Percentiles rank a stretch among this genome's conserved stretches.
Evolutionary conservation across 2,113 vertebrate genomes (phyloP).

Genomic region (Nematolebias whitei): DNA sequence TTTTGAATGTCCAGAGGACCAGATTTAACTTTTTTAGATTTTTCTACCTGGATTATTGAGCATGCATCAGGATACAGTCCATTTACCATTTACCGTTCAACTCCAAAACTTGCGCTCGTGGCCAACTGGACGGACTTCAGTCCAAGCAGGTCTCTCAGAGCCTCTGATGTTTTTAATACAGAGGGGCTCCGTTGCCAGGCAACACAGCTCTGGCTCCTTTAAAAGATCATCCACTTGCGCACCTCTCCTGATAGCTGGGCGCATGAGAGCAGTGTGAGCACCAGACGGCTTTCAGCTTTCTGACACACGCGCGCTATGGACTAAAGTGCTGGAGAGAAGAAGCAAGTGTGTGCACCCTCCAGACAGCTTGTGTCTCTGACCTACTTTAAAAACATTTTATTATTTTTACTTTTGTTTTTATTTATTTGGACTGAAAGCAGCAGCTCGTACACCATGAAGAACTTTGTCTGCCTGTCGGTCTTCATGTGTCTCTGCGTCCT

Average conservation of each 20-base stretch:
- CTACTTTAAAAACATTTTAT: not conserved
- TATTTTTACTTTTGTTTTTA: too few species aligned
- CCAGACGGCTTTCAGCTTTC: conserved; percentile 20
- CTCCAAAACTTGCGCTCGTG: too few species aligned
- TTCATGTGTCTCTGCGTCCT: conserved; percentile 82
- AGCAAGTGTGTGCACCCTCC: conserved; percentile 5
- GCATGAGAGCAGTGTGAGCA: conserved; percentile 22
- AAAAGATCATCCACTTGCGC: conserved; percentile 67
- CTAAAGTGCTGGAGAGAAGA: conserved; percentile 38
- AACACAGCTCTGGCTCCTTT: conserved; percentile 71
- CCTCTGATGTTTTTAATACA: too few species aligned
- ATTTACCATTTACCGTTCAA: too few species aligned
- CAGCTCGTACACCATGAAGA: conserved; percentile 80
- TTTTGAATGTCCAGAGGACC: too few species aligned
- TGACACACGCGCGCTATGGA: conserved; percentile 57
- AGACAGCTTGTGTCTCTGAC: not conserved
- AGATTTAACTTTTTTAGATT: too few species aligned
- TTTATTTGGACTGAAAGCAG: not conserved
- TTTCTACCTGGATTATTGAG: too few species aligned
- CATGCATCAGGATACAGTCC: too few species aligned
- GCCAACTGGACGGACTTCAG: not conserved
- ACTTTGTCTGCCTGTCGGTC: conserved; percentile 81
- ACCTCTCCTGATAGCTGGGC: conserved; percentile 35
- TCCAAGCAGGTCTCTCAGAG: too few species aligned
- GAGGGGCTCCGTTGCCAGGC: conserved; percentile 33